Percentiles rank a stretch among this genome's conserved stretches.
phyloP scores from a whole-genome alignment of 2,797 vertebrate genomes.

The Hydrolagus colliei region DNA sequence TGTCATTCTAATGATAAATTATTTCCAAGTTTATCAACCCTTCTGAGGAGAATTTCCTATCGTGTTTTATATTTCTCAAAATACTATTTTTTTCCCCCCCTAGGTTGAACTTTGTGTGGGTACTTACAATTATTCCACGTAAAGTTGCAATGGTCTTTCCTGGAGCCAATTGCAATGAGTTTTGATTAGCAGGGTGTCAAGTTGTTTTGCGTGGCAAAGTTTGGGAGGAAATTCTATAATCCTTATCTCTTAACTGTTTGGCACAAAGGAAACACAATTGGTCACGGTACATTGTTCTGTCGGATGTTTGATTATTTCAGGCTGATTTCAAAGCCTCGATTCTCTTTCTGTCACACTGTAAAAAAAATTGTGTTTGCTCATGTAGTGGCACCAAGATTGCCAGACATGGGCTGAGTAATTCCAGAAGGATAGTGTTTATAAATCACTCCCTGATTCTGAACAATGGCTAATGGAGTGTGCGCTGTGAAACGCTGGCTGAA shows the following conservation, averaged over 20 bases:
- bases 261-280: not conserved
- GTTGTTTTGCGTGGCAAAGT: not conserved
- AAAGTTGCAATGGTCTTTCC: too few relatives aligned
- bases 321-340: not conserved
- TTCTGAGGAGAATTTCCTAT: not conserved
- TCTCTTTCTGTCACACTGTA: not conserved
- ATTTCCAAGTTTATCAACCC: not conserved
- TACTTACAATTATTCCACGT: too few relatives aligned
- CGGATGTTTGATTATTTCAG: not conserved
- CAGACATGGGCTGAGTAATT: too few relatives aligned
- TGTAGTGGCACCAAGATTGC: not conserved
- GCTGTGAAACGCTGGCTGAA: too few relatives aligned
- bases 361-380: not conserved
- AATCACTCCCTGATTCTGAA: too few relatives aligned
- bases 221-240: not conserved
- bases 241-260: too few relatives aligned
- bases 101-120: too few relatives aligned
- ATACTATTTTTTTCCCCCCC: too few relatives aligned
- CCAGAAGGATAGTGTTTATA: not conserved
- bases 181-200: not conserved
- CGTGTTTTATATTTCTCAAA: not conserved
- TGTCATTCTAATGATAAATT: too few relatives aligned
- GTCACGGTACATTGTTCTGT: not conserved
- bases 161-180: not conserved
- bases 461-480: too few relatives aligned